Evolutionary conservation across 1,140 invertebrate species (phyloP), one percentile per base, ranked within the genome.

Genomic region (Ceratitis capitata): DNA sequence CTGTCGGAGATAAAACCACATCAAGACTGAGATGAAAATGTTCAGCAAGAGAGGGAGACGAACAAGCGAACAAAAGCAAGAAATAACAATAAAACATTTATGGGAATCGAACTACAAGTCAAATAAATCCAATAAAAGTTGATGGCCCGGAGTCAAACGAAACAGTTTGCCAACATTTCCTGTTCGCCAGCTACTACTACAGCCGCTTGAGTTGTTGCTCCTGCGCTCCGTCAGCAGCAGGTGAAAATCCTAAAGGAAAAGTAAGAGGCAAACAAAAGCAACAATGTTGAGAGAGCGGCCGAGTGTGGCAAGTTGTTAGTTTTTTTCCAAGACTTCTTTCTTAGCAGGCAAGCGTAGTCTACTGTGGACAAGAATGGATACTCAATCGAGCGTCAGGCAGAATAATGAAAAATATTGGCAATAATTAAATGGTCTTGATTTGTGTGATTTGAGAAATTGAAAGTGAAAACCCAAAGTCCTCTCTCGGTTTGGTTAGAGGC

Each of bases 121-220:
- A 78, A 78, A 78, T 78, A 45, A 47, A 78, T n/a, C 69, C 39
- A 78, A 78, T 45, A 78, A 78, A 78, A 78, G 39, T 45, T 78
- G 35, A 78, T 78, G 69, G 69, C 39, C 35, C 19, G 69, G 39
- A 47, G 69, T 45, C 35, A 78, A 78, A n/a, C 69, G 39, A 45
- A 78, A 45, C 69, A 45, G 69, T 78, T 78, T 78, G 69, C 69
- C 9, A 78, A 78, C 39, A 45, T 42, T 23, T 78, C 39, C 39
- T 47, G n/a, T 12, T 7, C 51, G n/a, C 19, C n/a, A 23, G 39
- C 39, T 45, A n/a, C 12, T 78, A 10, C 19, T 1, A 6, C 42
- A 19, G 39, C 39, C 32, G 69, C 39, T 10, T 47, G 12, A 6
- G 23, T 9, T 10, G 69, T 26, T 2, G 39, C 69, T n/a, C n/a